These are phyloP conservation scores for Radopholus similis DNA, from an alignment of 1,140 invertebrate genomes.

Conservation along the genomic window DNA sequence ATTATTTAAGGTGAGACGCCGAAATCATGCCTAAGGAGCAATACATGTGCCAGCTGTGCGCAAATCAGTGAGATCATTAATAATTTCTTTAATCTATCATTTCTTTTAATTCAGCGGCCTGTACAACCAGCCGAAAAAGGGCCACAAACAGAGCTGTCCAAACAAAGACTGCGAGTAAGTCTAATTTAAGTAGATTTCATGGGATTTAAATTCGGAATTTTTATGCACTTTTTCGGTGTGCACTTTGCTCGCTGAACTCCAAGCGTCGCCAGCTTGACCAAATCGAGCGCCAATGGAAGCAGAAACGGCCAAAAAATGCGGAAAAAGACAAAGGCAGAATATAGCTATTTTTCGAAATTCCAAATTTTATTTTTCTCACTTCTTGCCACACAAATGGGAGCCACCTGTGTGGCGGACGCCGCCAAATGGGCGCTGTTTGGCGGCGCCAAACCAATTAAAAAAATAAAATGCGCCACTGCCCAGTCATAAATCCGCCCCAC, in stretches of 20 bases:
- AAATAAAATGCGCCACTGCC: too few relatives aligned
- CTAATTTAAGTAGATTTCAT: not conserved
- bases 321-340: not conserved
- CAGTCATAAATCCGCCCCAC: too few relatives aligned
- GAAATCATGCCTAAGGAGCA: constrained; percentile 58
- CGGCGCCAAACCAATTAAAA: too few relatives aligned
- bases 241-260: constrained; percentile 45
- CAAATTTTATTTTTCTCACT: not conserved
- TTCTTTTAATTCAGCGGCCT: constrained; percentile 24
- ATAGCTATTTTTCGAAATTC: not conserved
- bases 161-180: constrained; percentile 46
- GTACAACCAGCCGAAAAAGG: constrained; percentile 55
- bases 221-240: constrained; percentile 25
- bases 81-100: not conserved
- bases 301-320: not conserved
- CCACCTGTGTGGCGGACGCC: too few relatives aligned
- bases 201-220: not conserved
- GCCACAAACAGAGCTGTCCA: constrained; percentile 54
- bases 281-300: constrained; percentile 40
- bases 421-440: too few relatives aligned
- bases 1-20: too few relatives aligned
- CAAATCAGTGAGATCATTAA: constrained; percentile 42
- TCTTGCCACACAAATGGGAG: not conserved
- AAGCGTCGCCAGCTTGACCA: constrained; percentile 44
- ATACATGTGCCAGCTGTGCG: constrained; percentile 56